Evolutionary conservation across 2,797 vertebrate species (phyloP), one percentile per base, ranked within the genome.

Genomic region (Miichthys miiuy): DNA sequence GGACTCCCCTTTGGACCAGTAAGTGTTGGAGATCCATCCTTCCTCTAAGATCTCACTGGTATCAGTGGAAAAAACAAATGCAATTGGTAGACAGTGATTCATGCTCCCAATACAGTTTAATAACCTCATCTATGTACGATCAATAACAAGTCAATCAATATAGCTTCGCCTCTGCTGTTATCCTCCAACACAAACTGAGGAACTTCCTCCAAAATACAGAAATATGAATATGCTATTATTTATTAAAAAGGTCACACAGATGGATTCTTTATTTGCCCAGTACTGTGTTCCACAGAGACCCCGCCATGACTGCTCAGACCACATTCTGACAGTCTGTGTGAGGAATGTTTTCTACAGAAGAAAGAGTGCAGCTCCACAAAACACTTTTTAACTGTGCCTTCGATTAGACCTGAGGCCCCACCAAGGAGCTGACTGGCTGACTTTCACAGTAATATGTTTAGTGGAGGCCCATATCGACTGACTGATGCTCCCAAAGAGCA

Each of bases 391-490:
- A 46, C 18, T n/a, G 8, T 11, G 11, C 4, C 30, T 66, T 65
- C 17, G 4, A 60, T 17, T 41, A 51, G 23, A 60, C 16, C 38
- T 12, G 13, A 51, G 34, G 51, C 21, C 61, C 20, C 30, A 23
- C 68, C 30, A 16, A 58, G 54, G 68, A 72, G 61, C 54, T 44
- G 42, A 64, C 60, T 18, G 20, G 71, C 72, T 38, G 52, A 65
- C 47, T 52, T 41, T 60, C 25, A 68, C 18, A 72, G 61, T 66
- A 23, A 65, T 62, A 44, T n/a, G 48, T 57, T 72, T 72, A 72
- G 61, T 56, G 20, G 34, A 66, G 76, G 20, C 4, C 23, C 2
- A 8, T 62, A 55, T 55, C 57, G 41, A 76, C 57, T n/a, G 38
- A 27, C 50, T 16, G 70, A 63, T 21, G n/a, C 17, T 44, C 62